These are phyloP conservation scores for Sycophila sp. DNA, from an alignment of 1,140 invertebrate genomes.

Conservation along the genomic window DNA sequence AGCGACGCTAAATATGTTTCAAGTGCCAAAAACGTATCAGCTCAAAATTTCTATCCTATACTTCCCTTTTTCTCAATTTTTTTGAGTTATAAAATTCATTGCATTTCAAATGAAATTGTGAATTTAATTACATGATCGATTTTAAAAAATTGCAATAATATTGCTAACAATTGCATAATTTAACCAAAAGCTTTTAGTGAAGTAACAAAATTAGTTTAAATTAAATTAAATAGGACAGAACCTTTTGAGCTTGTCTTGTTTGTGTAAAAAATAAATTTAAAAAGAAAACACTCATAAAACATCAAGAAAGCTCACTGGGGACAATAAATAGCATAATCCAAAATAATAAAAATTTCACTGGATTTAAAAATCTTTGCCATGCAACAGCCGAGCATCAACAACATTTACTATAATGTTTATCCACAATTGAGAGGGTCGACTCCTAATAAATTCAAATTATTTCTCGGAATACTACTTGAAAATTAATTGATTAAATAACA, in stretches of 20 bases:
- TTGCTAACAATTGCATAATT: too few species aligned
- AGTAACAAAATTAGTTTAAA: too few species aligned
- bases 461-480: too few species aligned
- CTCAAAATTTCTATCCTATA: constrained; percentile 56
- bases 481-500: background rate
- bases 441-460: constrained; percentile 12
- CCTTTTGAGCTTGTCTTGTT: constrained; percentile 55
- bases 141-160: too few species aligned
- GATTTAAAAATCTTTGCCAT: constrained; percentile 50
- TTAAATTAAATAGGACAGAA: constrained; percentile 50
- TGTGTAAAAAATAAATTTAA: constrained; percentile 51
- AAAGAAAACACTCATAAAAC: constrained; percentile 40
- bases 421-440: background rate
- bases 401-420: constrained; percentile 47
- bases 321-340: constrained; percentile 35
- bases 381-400: constrained; percentile 55
- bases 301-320: constrained; percentile 37
- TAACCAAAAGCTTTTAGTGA: too few species aligned
- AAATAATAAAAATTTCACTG: constrained; percentile 39
- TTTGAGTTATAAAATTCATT: too few species aligned
- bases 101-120: too few species aligned
- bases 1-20: constrained; percentile 65
- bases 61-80: too few species aligned
- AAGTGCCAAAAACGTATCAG: constrained; percentile 58
- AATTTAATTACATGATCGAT: too few species aligned